Conservation (phyloP, 2,888 invertebrate genomes). For the Plagodis dolabraria region DNA sequence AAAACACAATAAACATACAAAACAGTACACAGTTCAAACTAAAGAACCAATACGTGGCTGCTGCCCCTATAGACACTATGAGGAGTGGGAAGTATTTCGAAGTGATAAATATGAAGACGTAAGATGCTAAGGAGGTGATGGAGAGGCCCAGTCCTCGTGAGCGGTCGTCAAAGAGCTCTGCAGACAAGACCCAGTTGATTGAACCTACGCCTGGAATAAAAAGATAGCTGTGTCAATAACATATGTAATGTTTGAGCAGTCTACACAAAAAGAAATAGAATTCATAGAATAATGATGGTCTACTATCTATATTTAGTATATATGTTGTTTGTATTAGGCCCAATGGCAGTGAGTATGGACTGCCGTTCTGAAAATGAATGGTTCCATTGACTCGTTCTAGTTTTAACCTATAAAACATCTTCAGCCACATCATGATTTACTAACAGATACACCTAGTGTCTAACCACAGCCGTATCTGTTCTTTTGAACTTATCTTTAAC, state of each 20-base stretch:
- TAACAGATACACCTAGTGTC: too few species aligned
- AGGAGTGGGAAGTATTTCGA: constrained; percentile 55
- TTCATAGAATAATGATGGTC: too few species aligned
- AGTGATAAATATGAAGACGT: constrained; percentile 46
- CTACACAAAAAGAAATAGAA: too few species aligned
- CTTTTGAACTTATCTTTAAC: too few species aligned
- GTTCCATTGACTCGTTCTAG: too few species aligned
- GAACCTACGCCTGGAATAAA: constrained; percentile 59
- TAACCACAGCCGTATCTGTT: too few species aligned
- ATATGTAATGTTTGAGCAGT: not conserved
- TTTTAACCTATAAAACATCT: too few species aligned
- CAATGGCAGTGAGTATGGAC: too few species aligned
- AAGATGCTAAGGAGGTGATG: constrained; percentile 22
- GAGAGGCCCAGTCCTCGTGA: constrained; percentile 54
- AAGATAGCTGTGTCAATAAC: not conserved
- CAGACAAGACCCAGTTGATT: constrained; percentile 53
- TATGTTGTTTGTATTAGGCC: too few species aligned
- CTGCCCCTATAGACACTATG: constrained; percentile 48
- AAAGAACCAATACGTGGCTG: constrained; percentile 58
- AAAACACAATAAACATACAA: constrained; percentile 46
- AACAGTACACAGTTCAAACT: constrained; percentile 45
- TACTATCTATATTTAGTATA: too few species aligned
- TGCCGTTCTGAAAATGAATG: too few species aligned
- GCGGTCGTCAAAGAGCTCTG: constrained; percentile 62
- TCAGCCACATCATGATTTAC: too few species aligned